Conservation (phyloP, 2,113 vertebrate genomes). For the Trachemys scripta region DNA sequence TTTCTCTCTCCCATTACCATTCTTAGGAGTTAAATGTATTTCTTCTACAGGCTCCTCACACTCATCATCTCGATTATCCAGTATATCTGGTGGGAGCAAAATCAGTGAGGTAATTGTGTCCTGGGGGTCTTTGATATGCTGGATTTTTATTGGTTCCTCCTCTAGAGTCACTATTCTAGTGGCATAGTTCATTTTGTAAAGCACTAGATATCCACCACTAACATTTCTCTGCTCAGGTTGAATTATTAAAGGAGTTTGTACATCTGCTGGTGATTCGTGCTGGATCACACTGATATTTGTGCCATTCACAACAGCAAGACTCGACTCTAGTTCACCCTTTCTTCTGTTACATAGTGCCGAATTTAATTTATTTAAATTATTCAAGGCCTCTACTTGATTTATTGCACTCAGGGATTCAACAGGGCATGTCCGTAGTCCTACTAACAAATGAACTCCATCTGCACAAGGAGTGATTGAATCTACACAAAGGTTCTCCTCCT, state of each 20-base stretch:
- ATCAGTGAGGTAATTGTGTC: constrained; percentile 97
- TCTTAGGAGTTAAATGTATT: constrained; percentile 87
- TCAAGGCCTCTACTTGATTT: constrained; percentile 99
- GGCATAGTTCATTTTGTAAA: constrained; percentile 98
- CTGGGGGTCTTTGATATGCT: constrained; percentile 95
- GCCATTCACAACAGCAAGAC: constrained; percentile 89
- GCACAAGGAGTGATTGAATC: constrained; percentile 97
- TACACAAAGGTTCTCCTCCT: constrained; percentile 96
- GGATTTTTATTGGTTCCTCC: constrained; percentile 95
- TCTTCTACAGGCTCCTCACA: constrained; percentile 93
- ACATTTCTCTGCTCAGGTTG: constrained; percentile 88
- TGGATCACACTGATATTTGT: constrained; percentile 85
- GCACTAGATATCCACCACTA: constrained; percentile 93
- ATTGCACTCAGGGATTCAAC: constrained; percentile 93
- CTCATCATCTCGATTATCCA: constrained; percentile 96
- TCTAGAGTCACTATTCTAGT: constrained; percentile 96
- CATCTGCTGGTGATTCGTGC: constrained; percentile 88
- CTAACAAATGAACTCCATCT: constrained; percentile 95
- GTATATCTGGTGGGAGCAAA: constrained; percentile 94
- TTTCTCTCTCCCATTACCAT: constrained; percentile 87
- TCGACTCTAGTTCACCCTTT: constrained; percentile 88
- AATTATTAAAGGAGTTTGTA: constrained; percentile 93
- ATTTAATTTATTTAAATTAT: constrained; percentile 99
- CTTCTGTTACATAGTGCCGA: constrained; percentile 94
- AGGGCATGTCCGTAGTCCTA: constrained; percentile 91